Evolutionary conservation across 2,888 invertebrate species (phyloP), one percentile per base, ranked within the genome.

Genomic region (Ischnus inquisitorius): DNA sequence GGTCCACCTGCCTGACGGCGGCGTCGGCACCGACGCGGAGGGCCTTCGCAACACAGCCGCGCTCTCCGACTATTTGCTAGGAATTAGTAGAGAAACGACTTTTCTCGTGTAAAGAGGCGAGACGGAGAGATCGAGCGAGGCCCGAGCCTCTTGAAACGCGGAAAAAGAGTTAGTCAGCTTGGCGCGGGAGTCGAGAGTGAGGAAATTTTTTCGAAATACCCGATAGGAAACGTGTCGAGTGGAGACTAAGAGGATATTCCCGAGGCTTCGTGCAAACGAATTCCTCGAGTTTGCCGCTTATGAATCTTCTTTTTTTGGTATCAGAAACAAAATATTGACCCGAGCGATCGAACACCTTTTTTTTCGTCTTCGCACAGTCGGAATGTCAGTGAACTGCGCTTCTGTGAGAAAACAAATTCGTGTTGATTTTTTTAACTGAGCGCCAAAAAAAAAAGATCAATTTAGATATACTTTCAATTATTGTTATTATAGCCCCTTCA

Each of bases 81-180:
- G 89, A 91, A 91, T 91, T 91, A 91, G 90, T 91, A 82, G 86
- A 87, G 87, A 87, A 88, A 84, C 88, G 88, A 89, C 87, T 88
- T 87, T 88, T 75, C 65, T 82, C 75, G 16, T 8, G 46, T 39
- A 60, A 25, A 25, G 41, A 28, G 71, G 60, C 16, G 48, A 46
- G 54, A 65, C 4, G 43, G 43, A 77, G 39, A 76, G 22, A 48
- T 41, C 60, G 54, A n/a, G n/a, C n/a, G n/a, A 14, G 77, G 62
- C 6, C 25, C 71, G 74, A 68, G 34, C 16, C 75, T 71, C 39
- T 71, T 51, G 34, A 22, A 65, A 57, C 12, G 71, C 19, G 14
- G 8, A 28, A 46, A 16, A n/a, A 62, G 43, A 62, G 34, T 46
- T 74, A 46, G 60, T 60, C 60, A 12, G 46, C 19, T 54, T 54